Conservation (phyloP, 2,797 vertebrate species). For the Enteromius argenteus region DNA sequence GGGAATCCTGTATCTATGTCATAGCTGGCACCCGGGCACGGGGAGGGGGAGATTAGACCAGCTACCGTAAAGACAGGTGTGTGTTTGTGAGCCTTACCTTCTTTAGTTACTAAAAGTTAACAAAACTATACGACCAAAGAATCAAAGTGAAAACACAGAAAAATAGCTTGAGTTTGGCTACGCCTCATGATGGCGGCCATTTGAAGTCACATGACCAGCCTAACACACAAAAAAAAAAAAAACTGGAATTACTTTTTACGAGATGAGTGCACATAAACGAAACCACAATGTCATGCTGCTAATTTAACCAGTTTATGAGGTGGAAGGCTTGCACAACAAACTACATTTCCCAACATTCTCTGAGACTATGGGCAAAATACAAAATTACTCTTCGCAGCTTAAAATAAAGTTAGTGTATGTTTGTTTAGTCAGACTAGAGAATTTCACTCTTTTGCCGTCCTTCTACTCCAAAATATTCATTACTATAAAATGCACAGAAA, state of each 20-base stretch:
- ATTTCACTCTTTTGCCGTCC: background rate
- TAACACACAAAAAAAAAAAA: background rate
- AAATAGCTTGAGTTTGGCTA: background rate
- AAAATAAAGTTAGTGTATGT: background rate
- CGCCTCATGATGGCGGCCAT: too few species aligned
- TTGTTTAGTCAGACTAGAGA: background rate
- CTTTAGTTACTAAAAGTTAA: background rate
- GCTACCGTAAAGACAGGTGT: constrained; percentile 22
- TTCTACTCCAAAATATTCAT: background rate
- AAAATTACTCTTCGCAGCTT: background rate
- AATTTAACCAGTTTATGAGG: background rate
- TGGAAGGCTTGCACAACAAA: background rate
- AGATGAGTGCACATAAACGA: background rate
- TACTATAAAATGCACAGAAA: background rate
- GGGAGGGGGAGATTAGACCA: constrained; percentile 28
- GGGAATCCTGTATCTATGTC: constrained; percentile 57
- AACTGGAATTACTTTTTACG: background rate
- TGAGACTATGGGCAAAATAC: background rate
- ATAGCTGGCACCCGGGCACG: constrained; percentile 39
- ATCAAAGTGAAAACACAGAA: background rate
- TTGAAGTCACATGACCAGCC: background rate
- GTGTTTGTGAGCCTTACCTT: background rate
- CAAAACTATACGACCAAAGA: background rate
- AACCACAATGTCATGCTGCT: background rate
- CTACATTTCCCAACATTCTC: background rate